A percentile compares a stretch with the other conserved stretches of the same genome.
phyloP scores from a whole-genome alignment of 2,797 vertebrate species.

The Pangasius djambal region DNA sequence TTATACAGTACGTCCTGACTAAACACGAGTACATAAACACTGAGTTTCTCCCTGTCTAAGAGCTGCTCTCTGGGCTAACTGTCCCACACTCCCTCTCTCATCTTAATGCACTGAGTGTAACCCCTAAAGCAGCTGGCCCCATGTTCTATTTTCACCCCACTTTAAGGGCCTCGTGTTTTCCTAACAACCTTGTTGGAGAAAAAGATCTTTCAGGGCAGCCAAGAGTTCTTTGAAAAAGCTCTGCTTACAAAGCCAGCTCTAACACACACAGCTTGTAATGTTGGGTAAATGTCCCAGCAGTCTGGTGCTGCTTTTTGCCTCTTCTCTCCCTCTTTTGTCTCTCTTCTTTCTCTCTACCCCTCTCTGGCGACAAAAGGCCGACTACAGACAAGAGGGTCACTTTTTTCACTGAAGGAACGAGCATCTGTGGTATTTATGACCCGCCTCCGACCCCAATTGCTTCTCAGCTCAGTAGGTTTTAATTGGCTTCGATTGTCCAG shows the following conservation, averaged over 20 bases:
- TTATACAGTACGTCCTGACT: too few relatives aligned
- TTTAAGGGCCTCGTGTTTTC: conserved; percentile 80
- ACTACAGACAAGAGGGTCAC: conserved; percentile 76
- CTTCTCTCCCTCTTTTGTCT: too few relatives aligned
- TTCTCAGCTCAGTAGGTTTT: conserved; percentile 76
- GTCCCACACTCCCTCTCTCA: conserved; percentile 7
- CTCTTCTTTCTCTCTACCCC: conserved; percentile 62
- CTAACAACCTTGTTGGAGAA: conserved; percentile 77
- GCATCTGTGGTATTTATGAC: conserved; percentile 69
- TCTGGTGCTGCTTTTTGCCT: conserved; percentile 69
- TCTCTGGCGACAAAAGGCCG: conserved; percentile 68
- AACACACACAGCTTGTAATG: conserved; percentile 74
- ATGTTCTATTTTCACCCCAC: conserved; percentile 80
- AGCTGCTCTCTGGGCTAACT: conserved; percentile 17
- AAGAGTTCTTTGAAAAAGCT: conserved; percentile 77
- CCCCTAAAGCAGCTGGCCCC: conserved; percentile 79
- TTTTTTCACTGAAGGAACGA: conserved; percentile 67
- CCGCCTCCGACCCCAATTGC: conserved; percentile 60
- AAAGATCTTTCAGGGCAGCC: conserved; percentile 81
- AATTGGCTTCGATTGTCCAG: conserved; percentile 82
- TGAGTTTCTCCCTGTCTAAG: neutral
- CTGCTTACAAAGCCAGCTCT: conserved; percentile 74
- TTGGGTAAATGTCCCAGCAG: conserved; percentile 71
- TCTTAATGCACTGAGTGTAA: conserved; percentile 37
- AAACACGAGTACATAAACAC: too few relatives aligned